Conservation (phyloP, 2,888 invertebrate species). For the Sarcophaga rosellei region DNA sequence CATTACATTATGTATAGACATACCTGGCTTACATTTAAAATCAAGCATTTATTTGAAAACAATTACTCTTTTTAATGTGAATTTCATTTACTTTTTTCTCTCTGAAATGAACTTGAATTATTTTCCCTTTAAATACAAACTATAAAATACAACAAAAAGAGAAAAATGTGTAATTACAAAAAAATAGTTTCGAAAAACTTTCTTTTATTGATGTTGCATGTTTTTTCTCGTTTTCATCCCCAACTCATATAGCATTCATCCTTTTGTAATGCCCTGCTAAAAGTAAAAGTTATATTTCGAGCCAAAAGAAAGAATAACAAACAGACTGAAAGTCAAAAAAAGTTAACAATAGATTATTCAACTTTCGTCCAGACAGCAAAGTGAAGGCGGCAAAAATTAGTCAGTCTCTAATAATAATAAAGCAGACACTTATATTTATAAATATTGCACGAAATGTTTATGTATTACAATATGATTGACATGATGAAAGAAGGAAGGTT, state of each 20-base stretch:
- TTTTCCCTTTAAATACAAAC: background rate
- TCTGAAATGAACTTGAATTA: background rate
- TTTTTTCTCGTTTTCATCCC: slow-evolving; percentile 20
- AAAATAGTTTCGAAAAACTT: slow-evolving; percentile 49
- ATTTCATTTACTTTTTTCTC: background rate
- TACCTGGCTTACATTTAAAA: no score
- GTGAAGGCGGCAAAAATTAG: slow-evolving; percentile 1
- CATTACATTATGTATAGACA: no score
- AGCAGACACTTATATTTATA: slow-evolving; percentile 55
- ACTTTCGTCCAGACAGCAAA: slow-evolving; percentile 60
- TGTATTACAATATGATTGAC: slow-evolving; percentile 57
- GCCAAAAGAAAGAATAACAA: slow-evolving; percentile 18
- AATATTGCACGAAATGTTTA: slow-evolving; percentile 41
- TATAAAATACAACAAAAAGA: no score
- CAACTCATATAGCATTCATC: slow-evolving; percentile 21
- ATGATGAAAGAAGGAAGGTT: slow-evolving; percentile 33
- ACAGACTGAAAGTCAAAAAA: slow-evolving; percentile 23
- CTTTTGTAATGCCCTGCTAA: slow-evolving; percentile 41
- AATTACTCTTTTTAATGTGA: background rate
- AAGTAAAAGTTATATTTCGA: slow-evolving; percentile 60
- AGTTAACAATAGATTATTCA: slow-evolving; percentile 60
- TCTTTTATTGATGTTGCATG: slow-evolving; percentile 60
- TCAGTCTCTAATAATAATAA: slow-evolving; percentile 40
- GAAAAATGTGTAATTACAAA: background rate
- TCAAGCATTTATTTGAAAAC: no score